These are phyloP conservation scores for Pampus argenteus DNA, from an alignment of 2,797 vertebrate species.

Conservation along the genomic window DNA sequence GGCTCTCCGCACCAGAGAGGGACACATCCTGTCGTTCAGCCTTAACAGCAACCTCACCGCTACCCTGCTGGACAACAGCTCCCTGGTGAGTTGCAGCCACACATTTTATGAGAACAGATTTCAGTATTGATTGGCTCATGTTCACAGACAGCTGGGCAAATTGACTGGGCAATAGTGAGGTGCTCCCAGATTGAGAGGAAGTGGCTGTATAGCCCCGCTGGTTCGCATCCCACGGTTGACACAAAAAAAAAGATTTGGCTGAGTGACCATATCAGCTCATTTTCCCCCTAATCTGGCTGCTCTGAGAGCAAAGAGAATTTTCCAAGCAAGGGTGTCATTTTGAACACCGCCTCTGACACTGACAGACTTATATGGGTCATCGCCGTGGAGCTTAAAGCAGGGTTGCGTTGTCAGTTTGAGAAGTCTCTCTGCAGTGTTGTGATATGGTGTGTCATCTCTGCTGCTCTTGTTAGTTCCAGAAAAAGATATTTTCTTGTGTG, in stretches of 20 bases:
- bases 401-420: constrained; percentile 67
- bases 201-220: constrained; percentile 36
- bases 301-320: constrained; percentile 77
- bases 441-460: constrained; percentile 42
- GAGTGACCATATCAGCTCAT: constrained; percentile 58
- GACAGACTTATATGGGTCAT: constrained; percentile 86
- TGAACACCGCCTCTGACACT: constrained; percentile 72
- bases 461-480: constrained; percentile 36
- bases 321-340: constrained; percentile 70
- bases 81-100: constrained; percentile 81
- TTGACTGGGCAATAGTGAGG: constrained; percentile 28
- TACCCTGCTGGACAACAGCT: constrained; percentile 86
- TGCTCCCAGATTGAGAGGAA: constrained; percentile 29
- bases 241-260: constrained; percentile 59
- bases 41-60: constrained; percentile 81
- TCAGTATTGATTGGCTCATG: constrained; percentile 55
- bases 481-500: constrained; percentile 13
- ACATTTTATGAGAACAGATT: constrained; percentile 29
- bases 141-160: constrained; percentile 52
- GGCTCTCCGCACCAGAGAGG: constrained; percentile 81
- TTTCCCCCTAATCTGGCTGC: constrained; percentile 55
- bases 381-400: constrained; percentile 51
- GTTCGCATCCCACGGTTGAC: constrained; percentile 43
- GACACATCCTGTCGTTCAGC: constrained; percentile 82
- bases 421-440: constrained; percentile 37